Conservation (phyloP, 2,113 vertebrate species). For the Tonatia bakeri region DNA sequence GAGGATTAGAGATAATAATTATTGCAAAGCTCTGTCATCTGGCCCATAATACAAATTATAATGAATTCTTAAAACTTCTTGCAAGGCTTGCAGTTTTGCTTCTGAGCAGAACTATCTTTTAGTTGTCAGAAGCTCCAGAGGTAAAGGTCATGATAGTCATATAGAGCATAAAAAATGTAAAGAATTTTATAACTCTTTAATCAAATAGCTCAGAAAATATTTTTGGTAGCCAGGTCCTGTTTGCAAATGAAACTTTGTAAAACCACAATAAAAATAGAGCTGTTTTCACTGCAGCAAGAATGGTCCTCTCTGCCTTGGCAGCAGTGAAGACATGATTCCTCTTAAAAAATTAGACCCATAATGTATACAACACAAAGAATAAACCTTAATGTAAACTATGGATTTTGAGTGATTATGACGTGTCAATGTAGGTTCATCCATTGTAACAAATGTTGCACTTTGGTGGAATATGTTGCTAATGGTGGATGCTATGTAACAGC, state of each 20-base stretch:
- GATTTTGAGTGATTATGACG: not conserved
- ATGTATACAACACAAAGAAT: not conserved
- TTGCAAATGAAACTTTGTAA: not conserved
- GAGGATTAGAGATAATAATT: not conserved
- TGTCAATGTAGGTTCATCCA: not conserved
- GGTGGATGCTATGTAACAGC: not conserved
- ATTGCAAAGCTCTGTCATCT: not conserved
- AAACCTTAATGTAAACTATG: not conserved
- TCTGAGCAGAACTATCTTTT: not conserved
- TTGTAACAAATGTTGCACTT: not conserved
- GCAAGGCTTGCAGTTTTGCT: not conserved
- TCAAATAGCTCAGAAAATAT: not conserved
- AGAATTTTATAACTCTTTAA: not conserved
- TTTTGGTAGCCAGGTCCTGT: not conserved
- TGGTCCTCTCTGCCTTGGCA: not conserved
- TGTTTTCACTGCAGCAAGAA: slow-evolving; percentile 3
- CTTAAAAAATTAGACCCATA: not conserved
- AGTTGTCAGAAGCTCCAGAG: not conserved
- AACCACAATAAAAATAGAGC: not conserved
- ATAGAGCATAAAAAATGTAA: not conserved
- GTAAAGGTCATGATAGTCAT: not conserved
- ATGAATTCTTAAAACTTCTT: not conserved
- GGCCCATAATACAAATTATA: not conserved
- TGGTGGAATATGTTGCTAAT: not conserved
- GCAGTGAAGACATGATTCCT: not conserved